A percentile compares a stretch with the other conserved stretches of the same genome.
phyloP scores from a whole-genome alignment of 2,113 vertebrate species.

The Sisor rabdophorus region DNA sequence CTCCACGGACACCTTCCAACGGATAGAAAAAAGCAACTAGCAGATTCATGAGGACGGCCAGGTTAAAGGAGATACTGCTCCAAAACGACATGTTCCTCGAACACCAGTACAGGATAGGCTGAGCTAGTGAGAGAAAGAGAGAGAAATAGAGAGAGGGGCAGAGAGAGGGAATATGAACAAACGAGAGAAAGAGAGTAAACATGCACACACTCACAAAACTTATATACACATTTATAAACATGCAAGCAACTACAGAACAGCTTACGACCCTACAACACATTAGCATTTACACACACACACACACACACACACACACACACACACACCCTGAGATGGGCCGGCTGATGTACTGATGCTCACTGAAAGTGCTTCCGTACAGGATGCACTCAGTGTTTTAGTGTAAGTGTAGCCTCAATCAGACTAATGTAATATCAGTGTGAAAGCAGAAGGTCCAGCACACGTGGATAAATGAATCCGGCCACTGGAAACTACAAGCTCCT shows the following conservation, averaged over 20 bases:
- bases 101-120: conserved; percentile 95
- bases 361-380: too few species aligned
- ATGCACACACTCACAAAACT: neutral
- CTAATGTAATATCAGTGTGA: too few species aligned
- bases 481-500: neutral
- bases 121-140: conserved; percentile 10
- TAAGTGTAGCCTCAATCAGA: too few species aligned
- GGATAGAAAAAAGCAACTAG: conserved; percentile 98
- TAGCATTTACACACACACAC: neutral
- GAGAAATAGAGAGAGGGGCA: conserved; percentile 15
- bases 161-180: neutral
- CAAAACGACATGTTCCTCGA: conserved; percentile 99
- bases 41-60: conserved; percentile 97
- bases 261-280: neutral
- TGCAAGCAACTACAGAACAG: neutral
- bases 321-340: too few species aligned
- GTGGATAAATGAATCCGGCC: neutral
- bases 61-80: conserved; percentile 98
- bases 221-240: neutral
- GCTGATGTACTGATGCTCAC: too few species aligned
- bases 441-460: neutral
- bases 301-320: neutral
- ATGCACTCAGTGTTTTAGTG: too few species aligned
- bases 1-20: conserved; percentile 85
- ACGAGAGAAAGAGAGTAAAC: conserved; percentile 4